Evolutionary conservation across 1,140 invertebrate genomes (phyloP), one percentile per base, ranked within the genome.

Genomic region (Drosophila oshimai): DNA sequence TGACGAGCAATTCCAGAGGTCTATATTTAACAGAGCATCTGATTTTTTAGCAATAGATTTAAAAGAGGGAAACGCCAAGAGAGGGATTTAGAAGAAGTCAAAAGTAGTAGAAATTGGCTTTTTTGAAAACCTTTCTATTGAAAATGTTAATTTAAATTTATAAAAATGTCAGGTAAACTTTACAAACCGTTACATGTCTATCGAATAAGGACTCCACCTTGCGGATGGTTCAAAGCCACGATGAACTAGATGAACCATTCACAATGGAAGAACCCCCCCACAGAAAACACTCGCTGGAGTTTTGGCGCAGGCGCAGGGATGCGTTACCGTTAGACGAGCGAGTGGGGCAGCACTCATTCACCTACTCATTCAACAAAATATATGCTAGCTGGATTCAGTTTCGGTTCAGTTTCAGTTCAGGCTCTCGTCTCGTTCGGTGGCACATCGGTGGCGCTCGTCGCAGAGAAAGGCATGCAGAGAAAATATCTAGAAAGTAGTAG

Each of bases 341-440:
- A 65, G 61, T 65, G 36, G 36, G 53, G 53, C 53, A 51, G 29
- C 53, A 78, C 70, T 79, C 76, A 80, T 80, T 83, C 78, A 83
- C 75, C 78, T 72, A 80, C 73, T 81, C 77, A 81, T 81, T 81
- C 78, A 81, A 81, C 78, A 81, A 81, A 81, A 81, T 81, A 76
- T 76, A 71, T 77, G 54, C 68, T 69, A 62, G 44, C 58, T 28
- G 54, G 46, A 65, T 42, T 81, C 77, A 80, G 72, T 81, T 80
- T 76, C 68, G 83, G 78, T 42, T 81, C 77, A 80, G 72, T 81
- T 80, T 76, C 68, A 83, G 78, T 83, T 83, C 71, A 81, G 72
- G 78, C 78, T 76, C 77, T 81, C 72, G 73, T 76, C 77, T 81
- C 72, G 73, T 81, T 81, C 73, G 77, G 67, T 77, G 74, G 77